Conservation (phyloP, 2,888 invertebrate genomes). For the Cephus rjabovi region DNA sequence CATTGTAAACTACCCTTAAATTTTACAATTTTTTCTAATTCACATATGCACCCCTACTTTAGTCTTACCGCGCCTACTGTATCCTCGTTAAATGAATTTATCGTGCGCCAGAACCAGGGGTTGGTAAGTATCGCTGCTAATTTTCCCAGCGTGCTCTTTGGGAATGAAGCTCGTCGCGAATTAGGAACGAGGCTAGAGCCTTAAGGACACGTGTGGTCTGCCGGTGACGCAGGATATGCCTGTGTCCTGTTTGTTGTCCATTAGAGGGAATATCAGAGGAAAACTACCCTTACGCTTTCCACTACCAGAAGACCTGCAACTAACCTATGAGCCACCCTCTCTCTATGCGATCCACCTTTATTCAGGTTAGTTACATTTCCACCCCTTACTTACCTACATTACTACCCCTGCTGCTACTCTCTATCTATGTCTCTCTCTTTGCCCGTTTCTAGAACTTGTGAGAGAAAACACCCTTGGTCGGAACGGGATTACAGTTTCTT, state of each 20-base stretch:
- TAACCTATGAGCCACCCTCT: constrained; percentile 11
- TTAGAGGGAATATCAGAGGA: constrained; percentile 33
- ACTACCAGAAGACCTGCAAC: neutral
- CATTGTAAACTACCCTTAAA: neutral
- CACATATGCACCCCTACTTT: neutral
- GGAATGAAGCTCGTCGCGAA: neutral
- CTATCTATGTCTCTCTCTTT: neutral
- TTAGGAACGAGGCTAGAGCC: neutral
- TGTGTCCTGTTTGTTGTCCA: constrained; percentile 42
- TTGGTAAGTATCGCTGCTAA: neutral
- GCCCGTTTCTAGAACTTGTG: too few species aligned
- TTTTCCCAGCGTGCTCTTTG: neutral
- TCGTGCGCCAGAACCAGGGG: neutral
- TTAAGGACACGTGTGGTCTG: neutral
- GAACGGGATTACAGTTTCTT: too few species aligned
- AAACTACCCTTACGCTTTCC: constrained; percentile 12
- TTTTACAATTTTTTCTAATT: neutral
- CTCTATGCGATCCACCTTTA: constrained; percentile 13
- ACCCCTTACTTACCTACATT: constrained; percentile 8
- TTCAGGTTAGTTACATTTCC: neutral
- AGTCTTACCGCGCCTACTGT: constrained; percentile 6
- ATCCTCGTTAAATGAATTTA: constrained; percentile 8
- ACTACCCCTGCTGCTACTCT: constrained; percentile 6
- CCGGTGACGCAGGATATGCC: constrained; percentile 26
- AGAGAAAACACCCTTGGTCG: too few species aligned